Evolutionary conservation across 2,797 vertebrate genomes (phyloP).

Genomic region (Arrhamphus sclerolepis): DNA sequence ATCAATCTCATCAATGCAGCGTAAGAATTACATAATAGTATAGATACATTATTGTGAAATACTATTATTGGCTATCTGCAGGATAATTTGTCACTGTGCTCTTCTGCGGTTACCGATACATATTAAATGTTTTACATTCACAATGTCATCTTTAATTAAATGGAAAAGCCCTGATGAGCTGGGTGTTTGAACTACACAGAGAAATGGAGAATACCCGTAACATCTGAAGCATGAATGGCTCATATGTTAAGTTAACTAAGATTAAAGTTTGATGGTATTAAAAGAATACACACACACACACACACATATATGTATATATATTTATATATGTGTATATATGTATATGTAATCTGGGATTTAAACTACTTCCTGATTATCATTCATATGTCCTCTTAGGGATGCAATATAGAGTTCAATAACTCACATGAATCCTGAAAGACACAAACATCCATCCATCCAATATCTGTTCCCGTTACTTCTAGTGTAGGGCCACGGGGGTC

Average conservation of each 20-base stretch:
- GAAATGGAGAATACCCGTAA: neutral
- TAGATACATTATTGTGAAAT: too few species aligned
- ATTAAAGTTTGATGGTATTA: too few species aligned
- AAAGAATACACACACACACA: too few species aligned
- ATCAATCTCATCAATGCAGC: neutral
- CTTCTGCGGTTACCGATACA: constrained; percentile 15
- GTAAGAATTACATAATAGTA: neutral
- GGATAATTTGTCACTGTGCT: constrained; percentile 23
- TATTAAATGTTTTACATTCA: constrained; percentile 32
- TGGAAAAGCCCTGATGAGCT: neutral
- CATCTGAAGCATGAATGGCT: neutral
- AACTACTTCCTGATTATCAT: neutral
- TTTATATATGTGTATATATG: too few species aligned
- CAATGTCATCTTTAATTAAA: constrained; percentile 6
- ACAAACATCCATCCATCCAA: too few species aligned
- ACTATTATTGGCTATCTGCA: constrained; percentile 30
- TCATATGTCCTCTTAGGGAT: too few species aligned
- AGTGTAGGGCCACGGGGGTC: too few species aligned
- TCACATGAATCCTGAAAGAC: neutral
- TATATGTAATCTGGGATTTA: too few species aligned
- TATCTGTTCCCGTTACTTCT: too few species aligned
- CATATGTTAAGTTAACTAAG: too few species aligned
- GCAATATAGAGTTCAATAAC: neutral
- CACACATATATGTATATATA: too few species aligned
- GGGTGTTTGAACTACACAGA: neutral